Base-by-base conservation (phyloP, 35 echinoderm and acorn worm genomes). In the Strongylocentrotus purpuratus region DNA sequence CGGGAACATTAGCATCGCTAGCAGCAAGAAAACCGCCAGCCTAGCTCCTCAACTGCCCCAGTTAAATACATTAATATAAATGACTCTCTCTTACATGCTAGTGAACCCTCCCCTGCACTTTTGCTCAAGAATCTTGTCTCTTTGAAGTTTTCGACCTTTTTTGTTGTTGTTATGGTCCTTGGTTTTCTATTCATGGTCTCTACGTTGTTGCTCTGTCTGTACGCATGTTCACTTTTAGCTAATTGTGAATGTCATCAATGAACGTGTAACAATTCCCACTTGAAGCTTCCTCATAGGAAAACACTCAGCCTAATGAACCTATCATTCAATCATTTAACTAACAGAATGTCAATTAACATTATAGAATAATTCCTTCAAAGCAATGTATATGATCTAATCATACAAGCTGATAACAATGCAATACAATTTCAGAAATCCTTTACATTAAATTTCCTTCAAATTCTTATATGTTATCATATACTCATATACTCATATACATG, bases 11-110 rank as follows among this genome's bases (percentile, higher is more conserved):
- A 89, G 87, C 87, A 89, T 89, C 87, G 87, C 87, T 89, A 5
- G 87, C 87, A 89, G 87, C 87, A 89, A 89, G 87, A 89, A 89
- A 89, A 89, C 87, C 87, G 32, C 32, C 87, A 89, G 87, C 87
- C 87, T 46, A 33, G 32, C 87, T 89, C 87, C 87, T 89, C 45
- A 89, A 89, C 87, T 89, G 87, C 45, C 87, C 87, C 87, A 89
- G 87, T 89, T 89, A 89, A 89, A 89, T 89, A 89, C 87, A 89
- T 89, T 89, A 89, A 89, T 89, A 89, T 46, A 89, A 89, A 89
- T 46, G 87, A 89, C 87, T 89, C 87, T 89, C 87, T 46, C 87
- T 46, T 89, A 33, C 32, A 89, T 89, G 33, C 87, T 45, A 89
- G 87, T 89, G 87, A 89, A 89, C 87, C 45, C 87, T 89, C 87